Evolutionary conservation across 2,797 vertebrate species (phyloP).

Genomic region (Phaenicophaeus curvirostris): DNA sequence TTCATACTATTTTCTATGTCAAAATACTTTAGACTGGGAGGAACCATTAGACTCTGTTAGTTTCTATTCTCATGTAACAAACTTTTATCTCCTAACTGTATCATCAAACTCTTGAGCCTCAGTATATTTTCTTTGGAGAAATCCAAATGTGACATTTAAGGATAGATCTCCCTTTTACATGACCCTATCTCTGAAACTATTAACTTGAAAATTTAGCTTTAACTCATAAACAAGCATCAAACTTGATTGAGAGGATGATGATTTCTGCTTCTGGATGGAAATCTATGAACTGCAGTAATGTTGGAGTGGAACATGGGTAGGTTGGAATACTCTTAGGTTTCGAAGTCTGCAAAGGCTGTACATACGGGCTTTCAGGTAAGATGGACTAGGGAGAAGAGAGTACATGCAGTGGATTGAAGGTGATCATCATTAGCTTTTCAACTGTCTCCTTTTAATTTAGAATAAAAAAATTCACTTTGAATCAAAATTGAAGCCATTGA

Average conservation of each 20-base stretch:
- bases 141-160: neutral
- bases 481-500: neutral
- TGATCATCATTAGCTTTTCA: neutral
- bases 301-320: neutral
- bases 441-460: neutral
- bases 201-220: neutral
- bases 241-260: neutral
- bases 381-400: neutral
- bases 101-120: neutral
- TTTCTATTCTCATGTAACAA: neutral
- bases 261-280: neutral
- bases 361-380: neutral
- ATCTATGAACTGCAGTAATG: neutral
- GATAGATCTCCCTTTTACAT: neutral
- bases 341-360: neutral
- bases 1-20: neutral
- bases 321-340: neutral
- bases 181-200: neutral
- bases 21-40: neutral
- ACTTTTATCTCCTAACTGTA: neutral
- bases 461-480: neutral
- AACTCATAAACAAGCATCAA: rapidly evolving
- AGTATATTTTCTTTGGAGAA: neutral
- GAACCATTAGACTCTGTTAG: neutral
- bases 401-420: rapidly evolving